Percentiles rank a stretch among this genome's conserved stretches.
Conservation (phyloP, 2,888 invertebrate genomes). For the Clostera curtula region DNA sequence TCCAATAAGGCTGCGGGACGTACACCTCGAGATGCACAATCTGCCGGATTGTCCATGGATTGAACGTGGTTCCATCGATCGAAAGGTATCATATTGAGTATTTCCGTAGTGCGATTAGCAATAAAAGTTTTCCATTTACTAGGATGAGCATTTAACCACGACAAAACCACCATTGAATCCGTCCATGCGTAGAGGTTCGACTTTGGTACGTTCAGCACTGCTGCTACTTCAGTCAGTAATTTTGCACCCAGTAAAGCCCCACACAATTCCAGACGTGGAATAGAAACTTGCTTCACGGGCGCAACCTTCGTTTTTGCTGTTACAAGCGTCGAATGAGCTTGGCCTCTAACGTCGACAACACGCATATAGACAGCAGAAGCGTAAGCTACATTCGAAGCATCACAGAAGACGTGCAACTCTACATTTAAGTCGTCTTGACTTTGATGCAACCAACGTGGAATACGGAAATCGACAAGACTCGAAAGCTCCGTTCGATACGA, state of each 20-base stretch:
- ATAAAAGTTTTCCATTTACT: not conserved
- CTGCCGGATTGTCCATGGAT: constrained; percentile 1
- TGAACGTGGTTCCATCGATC: constrained; percentile 3
- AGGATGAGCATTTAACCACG: constrained; percentile 4
- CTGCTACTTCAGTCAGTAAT: constrained; percentile 1
- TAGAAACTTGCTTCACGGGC: constrained; percentile 4
- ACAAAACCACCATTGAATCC: constrained; percentile 1
- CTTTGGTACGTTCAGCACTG: not conserved
- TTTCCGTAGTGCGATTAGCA: constrained; percentile 7
- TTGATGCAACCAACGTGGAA: constrained; percentile 3
- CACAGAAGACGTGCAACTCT: constrained; percentile 5
- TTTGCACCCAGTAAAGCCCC: constrained; percentile 1
- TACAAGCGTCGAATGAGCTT: constrained; percentile 1
- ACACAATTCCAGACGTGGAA: constrained; percentile 1
- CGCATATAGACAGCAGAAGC: constrained; percentile 1
- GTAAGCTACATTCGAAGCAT: constrained; percentile 2
- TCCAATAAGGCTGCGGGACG: not conserved
- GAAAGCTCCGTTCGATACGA: constrained; percentile 8
- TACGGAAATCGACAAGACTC: not conserved
- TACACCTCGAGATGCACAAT: constrained; percentile 4
- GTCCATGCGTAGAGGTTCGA: not conserved
- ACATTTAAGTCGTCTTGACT: not conserved
- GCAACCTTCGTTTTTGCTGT: constrained; percentile 6
- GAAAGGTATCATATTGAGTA: constrained; percentile 1
- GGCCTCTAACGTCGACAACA: not conserved